Percentiles rank a stretch among this genome's conserved stretches.
Evolutionary conservation across 30 jellyfish, hydroid and myxozoan species (phyloP).

Genomic region (Nemopilema nomurai): DNA sequence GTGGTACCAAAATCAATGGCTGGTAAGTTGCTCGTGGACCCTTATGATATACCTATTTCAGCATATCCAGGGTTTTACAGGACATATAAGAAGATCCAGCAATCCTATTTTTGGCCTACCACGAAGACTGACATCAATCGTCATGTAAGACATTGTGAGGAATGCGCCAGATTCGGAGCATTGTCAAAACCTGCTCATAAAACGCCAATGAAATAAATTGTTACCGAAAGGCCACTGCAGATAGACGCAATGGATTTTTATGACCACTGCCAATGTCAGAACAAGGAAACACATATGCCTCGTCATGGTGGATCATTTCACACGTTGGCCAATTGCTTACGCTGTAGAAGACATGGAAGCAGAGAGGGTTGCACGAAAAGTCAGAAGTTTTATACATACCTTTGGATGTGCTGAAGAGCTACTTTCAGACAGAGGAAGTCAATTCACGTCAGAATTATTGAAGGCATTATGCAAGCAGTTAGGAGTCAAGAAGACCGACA

Average conservation of each 20-base stretch:
- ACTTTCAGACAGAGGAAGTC: too few species aligned
- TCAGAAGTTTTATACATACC: not conserved
- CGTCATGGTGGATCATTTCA: too few species aligned
- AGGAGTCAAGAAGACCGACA: conserved; percentile 48
- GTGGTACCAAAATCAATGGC: conserved; percentile 47
- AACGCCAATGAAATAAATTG: conserved; percentile 51
- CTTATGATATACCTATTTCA: conserved; percentile 36
- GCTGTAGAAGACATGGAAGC: too few species aligned
- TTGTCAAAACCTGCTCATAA: conserved; percentile 49
- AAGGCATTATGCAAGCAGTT: too few species aligned
- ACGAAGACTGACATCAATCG: conserved; percentile 46
- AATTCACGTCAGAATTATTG: too few species aligned
- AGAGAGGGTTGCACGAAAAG: conserved; percentile 14
- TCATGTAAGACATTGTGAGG: too few species aligned
- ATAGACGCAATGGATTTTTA: conserved; percentile 44
- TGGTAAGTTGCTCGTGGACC: conserved; percentile 39
- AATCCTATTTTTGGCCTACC: conserved; percentile 41
- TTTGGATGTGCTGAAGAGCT: too few species aligned
- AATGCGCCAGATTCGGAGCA: conserved; percentile 18
- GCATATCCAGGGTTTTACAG: conserved; percentile 40
- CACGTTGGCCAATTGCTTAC: too few species aligned
- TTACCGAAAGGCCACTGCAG: conserved; percentile 41
- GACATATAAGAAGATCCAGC: conserved; percentile 32
- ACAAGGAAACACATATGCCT: too few species aligned
- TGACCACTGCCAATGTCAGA: conserved; percentile 41